phyloP scores from a whole-genome alignment of 2,797 vertebrate genomes.

The Anabas testudineus region DNA sequence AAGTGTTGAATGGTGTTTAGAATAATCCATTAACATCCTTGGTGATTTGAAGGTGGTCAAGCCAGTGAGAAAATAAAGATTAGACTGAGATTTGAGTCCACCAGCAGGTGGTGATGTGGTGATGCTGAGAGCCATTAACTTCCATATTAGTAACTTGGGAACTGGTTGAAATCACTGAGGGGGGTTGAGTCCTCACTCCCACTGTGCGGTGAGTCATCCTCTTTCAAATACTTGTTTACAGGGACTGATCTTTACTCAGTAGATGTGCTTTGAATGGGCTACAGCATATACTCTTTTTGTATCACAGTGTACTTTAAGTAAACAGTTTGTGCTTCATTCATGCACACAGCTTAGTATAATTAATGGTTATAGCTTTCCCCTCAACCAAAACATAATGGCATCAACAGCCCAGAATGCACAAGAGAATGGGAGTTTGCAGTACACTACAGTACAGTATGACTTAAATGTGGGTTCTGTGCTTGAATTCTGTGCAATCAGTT shows the following conservation, averaged over 20 bases:
- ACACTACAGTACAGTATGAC: slow-evolving; percentile 11
- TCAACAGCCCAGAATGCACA: slow-evolving; percentile 19
- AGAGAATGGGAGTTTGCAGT: slow-evolving; percentile 8
- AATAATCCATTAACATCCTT: neutral
- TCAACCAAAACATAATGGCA: slow-evolving; percentile 15
- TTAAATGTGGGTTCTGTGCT: slow-evolving; percentile 25
- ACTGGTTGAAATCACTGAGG: slow-evolving; percentile 1
- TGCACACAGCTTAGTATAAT: neutral
- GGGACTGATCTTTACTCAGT: slow-evolving; percentile 12
- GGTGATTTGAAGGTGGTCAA: neutral
- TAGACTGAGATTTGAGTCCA: neutral
- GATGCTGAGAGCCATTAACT: slow-evolving; percentile 28
- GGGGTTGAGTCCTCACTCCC: slow-evolving; percentile 8
- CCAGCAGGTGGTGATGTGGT: slow-evolving; percentile 41
- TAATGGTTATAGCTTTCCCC: neutral
- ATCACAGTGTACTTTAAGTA: neutral
- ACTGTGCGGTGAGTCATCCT: slow-evolving; percentile 30
- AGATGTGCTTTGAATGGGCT: slow-evolving; percentile 12
- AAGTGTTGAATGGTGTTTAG: neutral
- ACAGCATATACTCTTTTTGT: neutral
- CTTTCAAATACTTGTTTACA: slow-evolving; percentile 27
- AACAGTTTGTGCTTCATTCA: neutral
- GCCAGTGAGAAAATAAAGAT: neutral
- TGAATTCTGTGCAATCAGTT: slow-evolving; percentile 13
- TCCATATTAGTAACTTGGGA: slow-evolving; percentile 6